These are phyloP conservation scores for Melospiza melodia DNA, from an alignment of 2,113 vertebrate genomes.

Conservation along the genomic window DNA sequence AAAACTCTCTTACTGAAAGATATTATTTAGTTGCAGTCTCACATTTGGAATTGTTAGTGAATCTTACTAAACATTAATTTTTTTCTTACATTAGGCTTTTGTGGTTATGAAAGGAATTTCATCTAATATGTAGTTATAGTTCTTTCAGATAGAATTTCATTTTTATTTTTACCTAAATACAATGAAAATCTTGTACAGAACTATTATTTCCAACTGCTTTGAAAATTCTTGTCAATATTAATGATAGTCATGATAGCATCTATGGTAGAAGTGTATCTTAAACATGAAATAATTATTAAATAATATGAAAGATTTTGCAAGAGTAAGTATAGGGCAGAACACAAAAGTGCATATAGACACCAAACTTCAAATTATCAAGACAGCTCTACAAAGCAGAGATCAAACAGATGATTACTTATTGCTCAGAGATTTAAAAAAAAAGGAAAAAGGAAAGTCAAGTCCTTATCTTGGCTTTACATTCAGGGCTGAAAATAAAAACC, in stretches of 20 bases:
- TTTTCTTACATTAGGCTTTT: neutral
- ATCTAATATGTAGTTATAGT: neutral
- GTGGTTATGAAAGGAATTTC: neutral
- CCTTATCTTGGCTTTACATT: neutral
- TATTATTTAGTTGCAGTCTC: neutral
- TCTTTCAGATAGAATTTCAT: neutral
- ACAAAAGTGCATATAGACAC: neutral
- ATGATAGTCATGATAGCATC: neutral
- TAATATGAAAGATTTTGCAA: neutral
- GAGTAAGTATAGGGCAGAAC: neutral
- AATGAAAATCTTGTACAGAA: neutral
- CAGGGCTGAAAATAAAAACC: conserved; percentile 1
- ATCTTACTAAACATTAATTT: neutral
- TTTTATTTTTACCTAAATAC: neutral
- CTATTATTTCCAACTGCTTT: neutral
- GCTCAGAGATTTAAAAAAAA: neutral
- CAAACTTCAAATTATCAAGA: neutral
- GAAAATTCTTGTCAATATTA: neutral
- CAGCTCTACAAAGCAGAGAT: neutral
- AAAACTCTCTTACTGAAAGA: neutral
- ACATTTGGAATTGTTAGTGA: neutral
- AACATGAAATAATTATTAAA: neutral
- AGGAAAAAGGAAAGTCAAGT: neutral
- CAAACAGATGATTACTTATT: neutral
- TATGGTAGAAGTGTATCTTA: neutral